A percentile compares a stretch with the other conserved stretches of the same genome.
These are phyloP conservation scores for Micromussa lordhowensis DNA, from an alignment of 92 coral and sea anemone genomes.

Conservation along the genomic window DNA sequence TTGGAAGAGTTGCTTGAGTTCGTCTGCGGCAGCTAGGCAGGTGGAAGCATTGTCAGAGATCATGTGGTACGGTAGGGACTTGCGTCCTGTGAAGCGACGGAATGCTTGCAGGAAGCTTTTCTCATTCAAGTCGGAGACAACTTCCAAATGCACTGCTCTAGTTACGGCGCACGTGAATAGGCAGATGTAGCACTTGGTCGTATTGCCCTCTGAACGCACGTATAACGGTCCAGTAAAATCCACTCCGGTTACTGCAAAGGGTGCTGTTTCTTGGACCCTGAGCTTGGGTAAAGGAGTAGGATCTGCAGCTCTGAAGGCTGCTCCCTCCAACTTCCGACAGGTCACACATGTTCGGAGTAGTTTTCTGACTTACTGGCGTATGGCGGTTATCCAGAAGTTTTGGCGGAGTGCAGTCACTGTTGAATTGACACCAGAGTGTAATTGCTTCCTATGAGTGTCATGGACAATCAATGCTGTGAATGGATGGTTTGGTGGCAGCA, in stretches of 20 bases:
- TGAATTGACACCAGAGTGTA: conserved; percentile 62
- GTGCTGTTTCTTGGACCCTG: conserved; percentile 51
- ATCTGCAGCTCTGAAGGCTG: conserved; percentile 47
- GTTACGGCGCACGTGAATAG: too few relatives aligned
- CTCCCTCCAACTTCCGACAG: conserved; percentile 48
- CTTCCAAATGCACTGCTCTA: too few relatives aligned
- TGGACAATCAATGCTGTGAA: conserved; percentile 45
- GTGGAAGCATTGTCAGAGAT: conserved; percentile 34
- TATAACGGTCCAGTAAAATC: conserved; percentile 66
- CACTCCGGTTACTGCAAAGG: conserved; percentile 67
- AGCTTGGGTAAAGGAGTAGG: conserved; percentile 67
- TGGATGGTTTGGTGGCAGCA: conserved; percentile 48
- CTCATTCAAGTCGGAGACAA: too few relatives aligned
- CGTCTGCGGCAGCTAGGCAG: too few relatives aligned
- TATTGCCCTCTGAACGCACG: conserved; percentile 5
- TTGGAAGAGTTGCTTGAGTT: too few relatives aligned
- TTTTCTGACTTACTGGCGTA: conserved; percentile 41
- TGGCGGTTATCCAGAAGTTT: conserved; percentile 48
- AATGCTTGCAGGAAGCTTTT: too few relatives aligned
- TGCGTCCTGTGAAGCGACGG: too few relatives aligned
- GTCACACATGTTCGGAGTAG: conserved; percentile 43
- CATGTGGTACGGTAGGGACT: too few relatives aligned
- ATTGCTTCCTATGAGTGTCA: conserved; percentile 50
- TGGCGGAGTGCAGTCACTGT: conserved; percentile 53
- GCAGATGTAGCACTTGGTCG: conserved; percentile 54